Conservation (phyloP, 2,113 vertebrate species). For the Paraplagusia blochii region DNA sequence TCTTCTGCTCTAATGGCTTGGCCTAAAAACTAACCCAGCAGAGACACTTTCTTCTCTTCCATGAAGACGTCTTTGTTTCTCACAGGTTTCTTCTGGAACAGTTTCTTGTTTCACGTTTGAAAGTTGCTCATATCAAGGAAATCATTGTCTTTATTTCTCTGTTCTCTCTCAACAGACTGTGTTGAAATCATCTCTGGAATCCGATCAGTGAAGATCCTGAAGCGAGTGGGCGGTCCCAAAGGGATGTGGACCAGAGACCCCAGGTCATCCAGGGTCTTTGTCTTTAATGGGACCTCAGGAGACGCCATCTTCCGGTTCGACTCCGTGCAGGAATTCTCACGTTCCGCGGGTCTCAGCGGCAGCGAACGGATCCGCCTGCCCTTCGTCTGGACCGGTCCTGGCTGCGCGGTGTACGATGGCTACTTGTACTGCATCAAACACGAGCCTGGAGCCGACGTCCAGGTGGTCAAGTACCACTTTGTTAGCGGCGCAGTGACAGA, state of each 20-base stretch:
- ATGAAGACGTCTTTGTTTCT: too few relatives aligned
- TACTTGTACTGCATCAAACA: constrained; percentile 85
- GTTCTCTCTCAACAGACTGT: constrained; percentile 77
- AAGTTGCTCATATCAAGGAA: constrained; percentile 17
- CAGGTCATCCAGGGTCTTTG: constrained; percentile 84
- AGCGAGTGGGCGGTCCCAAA: constrained; percentile 81
- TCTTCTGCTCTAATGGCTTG: constrained; percentile 1
- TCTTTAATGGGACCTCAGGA: constrained; percentile 85
- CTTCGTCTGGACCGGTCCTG: constrained; percentile 83
- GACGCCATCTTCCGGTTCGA: constrained; percentile 83
- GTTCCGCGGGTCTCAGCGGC: constrained; percentile 74
- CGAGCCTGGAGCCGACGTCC: constrained; percentile 70
- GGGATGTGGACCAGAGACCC: constrained; percentile 93
- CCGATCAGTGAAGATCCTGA: constrained; percentile 93
- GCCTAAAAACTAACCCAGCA: too few relatives aligned
- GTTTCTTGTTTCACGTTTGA: constrained; percentile 24
- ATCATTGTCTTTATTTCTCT: background rate
- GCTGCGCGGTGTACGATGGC: constrained; percentile 84
- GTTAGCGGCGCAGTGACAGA: constrained; percentile 81
- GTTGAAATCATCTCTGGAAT: constrained; percentile 86
- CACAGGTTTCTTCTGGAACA: constrained; percentile 8
- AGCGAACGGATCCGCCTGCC: constrained; percentile 82
- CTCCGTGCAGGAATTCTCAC: constrained; percentile 83
- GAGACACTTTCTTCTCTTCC: too few relatives aligned
- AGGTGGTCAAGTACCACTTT: constrained; percentile 90